Percentiles rank a stretch among this genome's conserved stretches.
Conservation (phyloP, 2,797 vertebrate genomes). For the Darevskia nairensis region DNA sequence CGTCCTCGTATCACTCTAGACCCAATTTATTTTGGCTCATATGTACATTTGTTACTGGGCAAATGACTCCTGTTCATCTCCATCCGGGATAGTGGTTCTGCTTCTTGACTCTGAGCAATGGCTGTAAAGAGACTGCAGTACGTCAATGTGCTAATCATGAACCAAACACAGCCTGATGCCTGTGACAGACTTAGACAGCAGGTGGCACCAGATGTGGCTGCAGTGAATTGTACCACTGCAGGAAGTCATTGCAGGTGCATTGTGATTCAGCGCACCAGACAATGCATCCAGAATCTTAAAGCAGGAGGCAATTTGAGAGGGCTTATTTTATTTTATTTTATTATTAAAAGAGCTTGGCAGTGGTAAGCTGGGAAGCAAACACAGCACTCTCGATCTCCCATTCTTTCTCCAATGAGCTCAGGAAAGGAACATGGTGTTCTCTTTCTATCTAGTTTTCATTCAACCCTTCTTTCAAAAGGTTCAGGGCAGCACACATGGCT, state of each 20-base stretch:
- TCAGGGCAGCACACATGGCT: not conserved
- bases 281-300: not conserved
- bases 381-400: not conserved
- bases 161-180: not conserved
- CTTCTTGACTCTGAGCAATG: not conserved
- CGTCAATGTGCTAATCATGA: fast-evolving
- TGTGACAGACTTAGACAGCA: not conserved
- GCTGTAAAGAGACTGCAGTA: fast-evolving
- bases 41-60: not conserved
- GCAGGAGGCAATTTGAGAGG: not conserved
- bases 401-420: not conserved
- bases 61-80: not conserved
- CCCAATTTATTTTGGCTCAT: not conserved
- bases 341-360: not conserved
- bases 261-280: not conserved
- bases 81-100: too few species aligned
- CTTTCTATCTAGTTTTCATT: not conserved
- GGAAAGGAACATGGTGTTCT: not conserved
- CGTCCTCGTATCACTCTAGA: not conserved
- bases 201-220: not conserved
- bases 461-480: not conserved
- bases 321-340: not conserved
- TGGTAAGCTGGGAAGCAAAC: not conserved
- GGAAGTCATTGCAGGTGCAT: not conserved
- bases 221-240: not conserved